Base-by-base conservation (phyloP, 1,140 invertebrate species). In the Metopolophium dirhodum region DNA sequence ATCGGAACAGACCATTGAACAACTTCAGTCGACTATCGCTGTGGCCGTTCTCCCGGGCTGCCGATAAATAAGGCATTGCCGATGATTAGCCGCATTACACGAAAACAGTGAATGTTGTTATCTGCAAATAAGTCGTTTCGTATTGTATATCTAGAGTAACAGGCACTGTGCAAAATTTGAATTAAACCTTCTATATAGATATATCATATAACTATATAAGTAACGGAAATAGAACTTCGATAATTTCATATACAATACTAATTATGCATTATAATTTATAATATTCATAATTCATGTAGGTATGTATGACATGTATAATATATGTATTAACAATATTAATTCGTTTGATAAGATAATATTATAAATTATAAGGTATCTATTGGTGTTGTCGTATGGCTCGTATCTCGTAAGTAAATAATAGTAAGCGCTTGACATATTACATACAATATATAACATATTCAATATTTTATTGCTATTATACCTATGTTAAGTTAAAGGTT, bases 61-160 rank as follows among this genome's bases (percentile, higher is more conserved):
- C 37, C 68, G 91, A 93, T 93, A 93, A 83, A 93, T 93, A 57
- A 93, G 91, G 91, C 91, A 93, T 93, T 85, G 91, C 91, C 82
- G 23, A 92, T 54, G 35, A 85, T n/a, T 51, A 57, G 82, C 77
- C 35, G 91, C 91, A 93, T 93, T 57, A 93, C 91, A 93, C 26
- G 35, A 92, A 83, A 83, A 82, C 90, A 54, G 20, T 22, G 90
- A 83, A 47, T 83, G 68, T 49, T 49, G 57, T 91, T 91, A 92
- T 92, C 90, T 92, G 90, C 14, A 41, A 90, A 90, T 90, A 61
- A 68, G 57, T 90, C 35, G 26, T 18, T 88, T 90, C 23, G 14
- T 51, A 45, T 14, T 37, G 6, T 90, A n/a, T n/a, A 90, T 26
- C 35, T 77, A 22, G 2, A 37, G 20, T 54, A 90, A 30, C 23